Percentiles rank a stretch among this genome's conserved stretches.
Conservation (phyloP, 2,113 vertebrate species). For the Monarcha castaneiventris region DNA sequence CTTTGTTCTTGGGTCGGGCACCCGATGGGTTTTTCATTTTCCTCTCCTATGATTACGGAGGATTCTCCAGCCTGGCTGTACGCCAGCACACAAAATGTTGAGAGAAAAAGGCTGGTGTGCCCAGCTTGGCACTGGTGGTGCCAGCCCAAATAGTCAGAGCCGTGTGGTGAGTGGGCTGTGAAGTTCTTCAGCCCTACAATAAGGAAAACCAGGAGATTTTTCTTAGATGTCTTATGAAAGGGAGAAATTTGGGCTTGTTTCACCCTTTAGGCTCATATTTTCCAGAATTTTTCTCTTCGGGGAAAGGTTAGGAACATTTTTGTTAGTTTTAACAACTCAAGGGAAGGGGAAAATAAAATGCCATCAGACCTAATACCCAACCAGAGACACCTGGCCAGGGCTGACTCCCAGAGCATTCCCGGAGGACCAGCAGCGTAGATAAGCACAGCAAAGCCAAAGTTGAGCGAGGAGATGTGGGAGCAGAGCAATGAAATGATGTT, state of each 20-base stretch:
- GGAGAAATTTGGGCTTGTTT: background rate
- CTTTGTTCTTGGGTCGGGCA: background rate
- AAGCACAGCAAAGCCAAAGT: background rate
- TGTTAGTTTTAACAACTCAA: background rate
- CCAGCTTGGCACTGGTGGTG: background rate
- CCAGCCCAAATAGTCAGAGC: background rate
- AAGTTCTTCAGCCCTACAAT: background rate
- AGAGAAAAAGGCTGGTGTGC: accelerated
- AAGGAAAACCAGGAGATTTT: background rate
- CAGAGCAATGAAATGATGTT: background rate
- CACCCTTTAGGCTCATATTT: accelerated
- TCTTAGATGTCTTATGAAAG: background rate
- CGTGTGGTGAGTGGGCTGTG: background rate
- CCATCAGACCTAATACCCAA: background rate
- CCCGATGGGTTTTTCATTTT: background rate
- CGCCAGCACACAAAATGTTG: background rate
- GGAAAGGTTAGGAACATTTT: background rate
- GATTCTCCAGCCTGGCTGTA: background rate
- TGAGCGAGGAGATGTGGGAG: background rate
- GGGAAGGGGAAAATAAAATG: background rate
- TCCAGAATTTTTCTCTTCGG: background rate
- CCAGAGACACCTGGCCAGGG: background rate
- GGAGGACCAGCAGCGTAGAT: background rate
- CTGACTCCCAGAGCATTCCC: background rate
- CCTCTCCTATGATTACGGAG: background rate